Conservation (phyloP, 1,140 invertebrate species). For the Akabosia matsudoensis region DNA sequence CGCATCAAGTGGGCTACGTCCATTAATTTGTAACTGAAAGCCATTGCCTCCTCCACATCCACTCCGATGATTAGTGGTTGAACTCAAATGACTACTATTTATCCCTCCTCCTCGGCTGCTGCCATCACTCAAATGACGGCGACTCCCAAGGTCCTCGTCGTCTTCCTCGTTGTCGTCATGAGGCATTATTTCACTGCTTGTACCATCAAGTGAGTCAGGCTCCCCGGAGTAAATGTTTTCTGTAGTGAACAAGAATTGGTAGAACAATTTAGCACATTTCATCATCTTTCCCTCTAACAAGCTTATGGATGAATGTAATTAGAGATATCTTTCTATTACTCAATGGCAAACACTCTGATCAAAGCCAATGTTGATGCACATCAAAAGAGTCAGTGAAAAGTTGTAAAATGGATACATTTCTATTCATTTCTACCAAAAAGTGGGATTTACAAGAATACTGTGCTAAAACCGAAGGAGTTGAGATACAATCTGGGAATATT, state of each 20-base stretch:
- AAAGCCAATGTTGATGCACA: too few relatives aligned
- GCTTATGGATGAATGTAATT: too few relatives aligned
- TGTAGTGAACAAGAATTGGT: slow-evolving; percentile 17
- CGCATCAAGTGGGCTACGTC: slow-evolving; percentile 45
- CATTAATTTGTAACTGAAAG: slow-evolving; percentile 41
- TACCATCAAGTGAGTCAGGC: slow-evolving; percentile 47
- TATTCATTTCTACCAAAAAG: too few relatives aligned
- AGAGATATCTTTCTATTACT: too few relatives aligned
- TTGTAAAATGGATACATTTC: too few relatives aligned
- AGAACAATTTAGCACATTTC: background rate
- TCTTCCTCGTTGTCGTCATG: slow-evolving; percentile 35
- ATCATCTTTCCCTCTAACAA: too few relatives aligned
- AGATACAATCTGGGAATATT: too few relatives aligned
- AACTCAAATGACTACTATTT: background rate
- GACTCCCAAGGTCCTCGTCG: slow-evolving; percentile 8
- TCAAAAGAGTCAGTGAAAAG: too few relatives aligned
- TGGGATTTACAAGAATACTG: too few relatives aligned
- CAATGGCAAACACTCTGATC: too few relatives aligned
- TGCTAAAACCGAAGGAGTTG: too few relatives aligned
- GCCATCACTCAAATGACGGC: slow-evolving; percentile 17
- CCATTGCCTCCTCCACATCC: slow-evolving; percentile 11
- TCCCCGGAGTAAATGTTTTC: slow-evolving; percentile 46
- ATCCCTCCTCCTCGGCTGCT: background rate
- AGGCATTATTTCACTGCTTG: slow-evolving; percentile 45
- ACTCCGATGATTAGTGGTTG: background rate